Conservation (phyloP, 1,140 invertebrate species). For the Pseudomyrmex flavicornis region DNA sequence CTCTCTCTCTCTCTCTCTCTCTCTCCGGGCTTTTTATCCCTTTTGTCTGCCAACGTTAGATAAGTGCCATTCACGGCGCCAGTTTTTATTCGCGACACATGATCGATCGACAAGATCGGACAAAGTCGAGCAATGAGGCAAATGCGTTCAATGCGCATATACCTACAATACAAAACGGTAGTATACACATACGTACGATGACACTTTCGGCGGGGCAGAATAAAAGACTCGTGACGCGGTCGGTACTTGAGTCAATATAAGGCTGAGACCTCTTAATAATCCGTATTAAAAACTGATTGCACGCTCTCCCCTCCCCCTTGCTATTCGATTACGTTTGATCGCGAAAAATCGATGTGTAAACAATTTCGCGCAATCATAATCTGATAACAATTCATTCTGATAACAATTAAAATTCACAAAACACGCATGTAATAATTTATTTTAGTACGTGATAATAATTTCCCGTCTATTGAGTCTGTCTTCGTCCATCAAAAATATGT, state of each 20-base stretch:
- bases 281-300: conserved; percentile 47
- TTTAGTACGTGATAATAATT: background rate
- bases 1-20: background rate
- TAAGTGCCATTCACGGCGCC: conserved; percentile 72
- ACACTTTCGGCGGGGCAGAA: conserved; percentile 10
- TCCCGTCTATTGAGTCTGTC: too few species aligned
- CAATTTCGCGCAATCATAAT: background rate
- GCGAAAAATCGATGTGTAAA: conserved; percentile 10
- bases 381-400: background rate
- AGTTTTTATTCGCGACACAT: conserved; percentile 65
- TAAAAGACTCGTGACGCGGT: conserved; percentile 42
- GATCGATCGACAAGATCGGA: conserved; percentile 66
- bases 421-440: background rate
- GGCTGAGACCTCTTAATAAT: conserved; percentile 42
- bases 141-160: conserved; percentile 46
- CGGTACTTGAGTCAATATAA: conserved; percentile 40
- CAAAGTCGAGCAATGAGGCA: conserved; percentile 65
- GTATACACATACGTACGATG: conserved; percentile 1
- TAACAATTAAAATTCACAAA: background rate
- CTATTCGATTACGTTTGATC: background rate
- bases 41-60: conserved; percentile 67
- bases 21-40: conserved; percentile 63
- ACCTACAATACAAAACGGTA: conserved; percentile 41
- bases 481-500: too few species aligned
- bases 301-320: background rate